A percentile compares a stretch with the other conserved stretches of the same genome.
phyloP scores from a whole-genome alignment of 2,888 invertebrate species.

The Pandemis corylana region DNA sequence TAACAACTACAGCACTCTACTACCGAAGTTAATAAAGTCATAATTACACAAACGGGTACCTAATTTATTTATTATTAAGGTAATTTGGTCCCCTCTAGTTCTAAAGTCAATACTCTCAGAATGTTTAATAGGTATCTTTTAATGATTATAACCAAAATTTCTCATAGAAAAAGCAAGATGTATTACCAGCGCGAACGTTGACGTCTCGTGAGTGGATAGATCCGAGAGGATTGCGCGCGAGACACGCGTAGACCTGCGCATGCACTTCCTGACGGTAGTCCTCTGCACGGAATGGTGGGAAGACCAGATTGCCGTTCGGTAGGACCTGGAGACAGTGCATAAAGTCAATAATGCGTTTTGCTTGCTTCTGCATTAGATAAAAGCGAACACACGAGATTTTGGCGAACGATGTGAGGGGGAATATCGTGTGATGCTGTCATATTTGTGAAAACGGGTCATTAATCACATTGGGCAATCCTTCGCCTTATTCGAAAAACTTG shows the following conservation, averaged over 20 bases:
- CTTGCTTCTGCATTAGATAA: not conserved
- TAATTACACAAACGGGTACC: too few relatives aligned
- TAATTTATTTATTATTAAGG: not conserved
- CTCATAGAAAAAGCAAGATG: conserved; percentile 9
- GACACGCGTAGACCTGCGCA: conserved; percentile 96
- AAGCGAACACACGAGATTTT: not conserved
- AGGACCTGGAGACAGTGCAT: conserved; percentile 84
- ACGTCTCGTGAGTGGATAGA: conserved; percentile 96
- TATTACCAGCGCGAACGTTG: conserved; percentile 97
- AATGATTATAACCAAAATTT: too few relatives aligned
- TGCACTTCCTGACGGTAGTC: conserved; percentile 97
- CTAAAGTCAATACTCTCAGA: not conserved
- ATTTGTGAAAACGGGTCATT: not conserved
- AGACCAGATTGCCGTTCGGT: conserved; percentile 96
- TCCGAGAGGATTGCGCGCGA: conserved; percentile 95
- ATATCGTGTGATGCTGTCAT: not conserved
- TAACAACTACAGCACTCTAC: too few relatives aligned
- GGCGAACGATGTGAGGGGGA: not conserved
- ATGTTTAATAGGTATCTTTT: not conserved
- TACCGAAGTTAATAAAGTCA: too few relatives aligned
- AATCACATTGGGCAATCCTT: too few relatives aligned
- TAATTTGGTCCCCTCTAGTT: not conserved
- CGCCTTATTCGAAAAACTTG: too few relatives aligned
- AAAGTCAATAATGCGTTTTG: conserved; percentile 3
- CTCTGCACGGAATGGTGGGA: conserved; percentile 97